Base-by-base conservation (phyloP, 2,888 invertebrate genomes). In the Crocallis elinguaria region DNA sequence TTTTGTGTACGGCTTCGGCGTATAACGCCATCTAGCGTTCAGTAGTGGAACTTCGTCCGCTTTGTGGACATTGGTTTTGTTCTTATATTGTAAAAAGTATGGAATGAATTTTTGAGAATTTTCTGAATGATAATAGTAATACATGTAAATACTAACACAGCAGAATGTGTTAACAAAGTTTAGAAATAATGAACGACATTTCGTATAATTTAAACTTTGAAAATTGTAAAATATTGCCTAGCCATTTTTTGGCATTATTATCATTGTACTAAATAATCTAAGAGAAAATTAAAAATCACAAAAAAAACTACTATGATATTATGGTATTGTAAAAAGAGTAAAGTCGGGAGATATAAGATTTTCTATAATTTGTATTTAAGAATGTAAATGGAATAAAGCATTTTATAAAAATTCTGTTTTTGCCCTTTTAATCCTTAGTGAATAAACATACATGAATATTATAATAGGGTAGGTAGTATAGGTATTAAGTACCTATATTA, bases 11-110 rank as follows among this genome's bases (percentile, higher is more conserved):
- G 62, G 71, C 82, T 79, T 80, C 32, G 84, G 86, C 86, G 75
- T 71, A 25, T 57, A 77, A 57, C 79, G 87, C 86, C 86, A 82
- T 82, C 79, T 84, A 75, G 68, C 67, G 55, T 65, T 36, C 63
- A 63, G 56, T 70, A 66, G 71, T 52, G 57, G 63, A 67, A 65
- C 60, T 58, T 25, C 30, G 54, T 64, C 60, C 59, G 45, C 33
- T 41, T 58, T 43, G 55, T 43, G 50, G 46, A 23, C 17, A 30
- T 57, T 49, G 39, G 30, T 55, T 45, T 29, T 9, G 45, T 60
- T 52, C 35, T 25, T 37, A 45, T 58, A 49, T 52, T 52, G 53
- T 58, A 30, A 53, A n/a, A 32, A 32, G 11, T 27, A 39, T 33
- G 33, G 27, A 38, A 32, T 50, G 48, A 39, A 27, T 44, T 42